Percentiles rank a stretch among this genome's conserved stretches.
These are phyloP conservation scores for Tubulanus polymorphus DNA, from an alignment of 2,888 invertebrate genomes.

Conservation along the genomic window DNA sequence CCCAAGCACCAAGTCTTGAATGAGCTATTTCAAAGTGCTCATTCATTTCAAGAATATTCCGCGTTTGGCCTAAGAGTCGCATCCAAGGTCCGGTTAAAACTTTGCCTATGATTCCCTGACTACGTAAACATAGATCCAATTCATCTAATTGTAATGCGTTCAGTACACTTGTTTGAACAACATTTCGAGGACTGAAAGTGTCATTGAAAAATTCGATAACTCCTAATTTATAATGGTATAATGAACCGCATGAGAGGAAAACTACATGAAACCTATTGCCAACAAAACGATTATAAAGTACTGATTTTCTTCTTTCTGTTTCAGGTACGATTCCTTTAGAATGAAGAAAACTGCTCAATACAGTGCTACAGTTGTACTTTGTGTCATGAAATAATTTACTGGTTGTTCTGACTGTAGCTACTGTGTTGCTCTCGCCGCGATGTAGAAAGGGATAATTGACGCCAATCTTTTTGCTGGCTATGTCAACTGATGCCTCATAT, in stretches of 20 bases:
- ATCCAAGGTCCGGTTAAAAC: not conserved
- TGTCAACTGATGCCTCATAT: not conserved
- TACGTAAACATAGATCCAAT: not conserved
- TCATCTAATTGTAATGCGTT: not conserved
- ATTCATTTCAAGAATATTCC: not conserved
- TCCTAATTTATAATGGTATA: not conserved
- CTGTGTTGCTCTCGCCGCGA: not conserved
- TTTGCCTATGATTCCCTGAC: not conserved
- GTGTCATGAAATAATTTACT: constrained; percentile 1
- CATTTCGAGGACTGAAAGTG: not conserved
- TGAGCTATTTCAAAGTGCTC: not conserved
- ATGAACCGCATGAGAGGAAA: not conserved
- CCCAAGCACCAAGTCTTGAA: not conserved
- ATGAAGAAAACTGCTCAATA: not conserved
- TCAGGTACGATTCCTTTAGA: not conserved
- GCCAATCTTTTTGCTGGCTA: not conserved
- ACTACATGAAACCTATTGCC: constrained; percentile 1
- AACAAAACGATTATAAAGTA: not conserved
- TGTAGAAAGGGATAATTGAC: not conserved
- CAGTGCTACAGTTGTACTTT: not conserved
- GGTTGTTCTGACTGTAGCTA: not conserved
- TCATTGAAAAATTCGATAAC: not conserved
- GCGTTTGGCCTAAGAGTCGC: not conserved
- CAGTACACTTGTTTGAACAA: not conserved
- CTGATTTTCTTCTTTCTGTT: not conserved